Conservation (phyloP, 2,113 vertebrate species). For the Nesogale talazaci region DNA sequence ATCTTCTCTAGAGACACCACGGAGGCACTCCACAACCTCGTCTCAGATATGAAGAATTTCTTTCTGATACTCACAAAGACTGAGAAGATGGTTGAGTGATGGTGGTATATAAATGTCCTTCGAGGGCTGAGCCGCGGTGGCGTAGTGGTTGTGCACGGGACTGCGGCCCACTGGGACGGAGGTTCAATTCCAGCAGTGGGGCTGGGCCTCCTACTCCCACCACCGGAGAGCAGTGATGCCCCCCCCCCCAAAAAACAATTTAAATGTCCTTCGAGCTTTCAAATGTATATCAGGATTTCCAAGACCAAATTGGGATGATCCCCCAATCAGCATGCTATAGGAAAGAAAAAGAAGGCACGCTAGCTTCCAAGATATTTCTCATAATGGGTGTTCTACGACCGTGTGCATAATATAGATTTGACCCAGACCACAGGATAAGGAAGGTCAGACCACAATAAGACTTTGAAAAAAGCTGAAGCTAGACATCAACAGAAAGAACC, state of each 20-base stretch:
- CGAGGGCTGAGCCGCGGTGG: too few species aligned
- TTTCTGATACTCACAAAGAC: slow-evolving; percentile 6
- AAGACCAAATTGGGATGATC: slow-evolving; percentile 54
- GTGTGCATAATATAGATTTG: neutral
- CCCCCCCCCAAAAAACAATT: too few species aligned
- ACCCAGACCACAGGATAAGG: neutral
- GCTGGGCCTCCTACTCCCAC: too few species aligned
- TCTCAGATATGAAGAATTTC: neutral
- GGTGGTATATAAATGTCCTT: slow-evolving; percentile 41
- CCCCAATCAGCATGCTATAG: slow-evolving; percentile 29
- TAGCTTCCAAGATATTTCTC: neutral
- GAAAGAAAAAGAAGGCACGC: neutral
- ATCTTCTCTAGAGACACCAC: slow-evolving; percentile 9
- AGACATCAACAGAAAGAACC: neutral
- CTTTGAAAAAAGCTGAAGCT: neutral
- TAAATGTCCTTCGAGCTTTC: slow-evolving; percentile 54
- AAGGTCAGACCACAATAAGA: neutral
- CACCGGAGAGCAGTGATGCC: too few species aligned
- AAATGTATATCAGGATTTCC: slow-evolving; percentile 49
- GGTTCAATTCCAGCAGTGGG: too few species aligned
- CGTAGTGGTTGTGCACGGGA: too few species aligned
- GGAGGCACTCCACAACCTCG: slow-evolving; percentile 2
- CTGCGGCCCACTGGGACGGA: too few species aligned
- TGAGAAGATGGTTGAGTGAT: slow-evolving; percentile 65
- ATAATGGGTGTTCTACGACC: neutral